Percentiles rank a stretch among this genome's conserved stretches.
Conservation (phyloP, 2,888 invertebrate genomes). For the Acanthosepion esculentum region DNA sequence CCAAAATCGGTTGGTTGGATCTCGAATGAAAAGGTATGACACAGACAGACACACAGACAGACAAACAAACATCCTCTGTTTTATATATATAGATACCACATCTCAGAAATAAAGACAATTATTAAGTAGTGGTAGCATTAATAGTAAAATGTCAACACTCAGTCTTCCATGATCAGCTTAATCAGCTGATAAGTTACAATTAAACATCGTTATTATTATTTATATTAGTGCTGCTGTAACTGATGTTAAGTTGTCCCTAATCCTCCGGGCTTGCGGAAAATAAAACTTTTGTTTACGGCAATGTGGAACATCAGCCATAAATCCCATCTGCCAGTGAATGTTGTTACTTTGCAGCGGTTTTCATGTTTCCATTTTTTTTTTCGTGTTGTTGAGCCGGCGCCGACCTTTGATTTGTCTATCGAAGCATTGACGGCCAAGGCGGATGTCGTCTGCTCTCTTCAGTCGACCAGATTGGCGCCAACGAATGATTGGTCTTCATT, state of each 20-base stretch:
- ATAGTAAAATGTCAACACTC: no score
- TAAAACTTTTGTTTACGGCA: background rate
- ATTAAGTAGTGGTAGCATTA: no score
- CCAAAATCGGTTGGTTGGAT: no score
- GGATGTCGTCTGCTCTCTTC: conserved; percentile 6
- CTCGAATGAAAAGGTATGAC: no score
- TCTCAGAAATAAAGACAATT: no score
- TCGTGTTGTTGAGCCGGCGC: background rate
- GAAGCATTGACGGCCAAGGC: background rate
- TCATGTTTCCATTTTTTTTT: background rate
- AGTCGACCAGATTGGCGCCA: background rate
- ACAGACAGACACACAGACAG: no score
- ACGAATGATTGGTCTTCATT: background rate
- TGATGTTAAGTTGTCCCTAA: background rate
- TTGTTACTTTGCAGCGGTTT: background rate
- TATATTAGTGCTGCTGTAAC: background rate
- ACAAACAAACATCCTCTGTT: no score
- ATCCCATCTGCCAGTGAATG: background rate
- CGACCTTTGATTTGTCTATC: conserved; percentile 33
- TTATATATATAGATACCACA: no score
- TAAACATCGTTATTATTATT: background rate
- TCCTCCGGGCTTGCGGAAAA: background rate
- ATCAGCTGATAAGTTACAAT: background rate
- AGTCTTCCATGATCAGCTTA: no score
- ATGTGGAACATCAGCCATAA: no score